phyloP scores from a whole-genome alignment of 2,797 vertebrate genomes.

The Trichosurus vulpecula region DNA sequence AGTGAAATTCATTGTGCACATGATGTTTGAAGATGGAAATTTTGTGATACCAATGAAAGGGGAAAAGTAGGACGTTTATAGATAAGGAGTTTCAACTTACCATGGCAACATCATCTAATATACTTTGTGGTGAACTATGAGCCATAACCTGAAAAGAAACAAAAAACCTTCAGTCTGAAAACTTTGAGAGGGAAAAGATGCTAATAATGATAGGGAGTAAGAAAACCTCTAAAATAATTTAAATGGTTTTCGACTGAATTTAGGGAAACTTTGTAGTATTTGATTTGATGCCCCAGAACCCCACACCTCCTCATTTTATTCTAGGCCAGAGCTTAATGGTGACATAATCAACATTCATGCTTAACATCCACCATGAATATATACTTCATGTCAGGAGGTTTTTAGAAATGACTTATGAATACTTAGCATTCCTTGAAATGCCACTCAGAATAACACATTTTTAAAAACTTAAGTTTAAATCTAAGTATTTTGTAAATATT shows the following conservation, averaged over 20 bases:
- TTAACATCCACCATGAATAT: not conserved
- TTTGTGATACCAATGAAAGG: not conserved
- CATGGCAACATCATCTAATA: conserved; percentile 99
- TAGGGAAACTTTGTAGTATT: not conserved
- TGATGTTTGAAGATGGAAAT: not conserved
- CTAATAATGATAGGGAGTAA: not conserved
- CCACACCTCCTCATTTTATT: conserved; percentile 23
- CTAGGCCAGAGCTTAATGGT: not conserved
- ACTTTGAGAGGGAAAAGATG: conserved; percentile 9
- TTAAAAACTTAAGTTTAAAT: not conserved
- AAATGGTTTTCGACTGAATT: conserved; percentile 11
- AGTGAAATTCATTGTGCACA: not conserved
- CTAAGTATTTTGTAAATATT: not conserved
- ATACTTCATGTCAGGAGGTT: not conserved
- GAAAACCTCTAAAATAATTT: not conserved
- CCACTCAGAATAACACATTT: not conserved
- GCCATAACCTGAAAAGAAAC: conserved; percentile 94
- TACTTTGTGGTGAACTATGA: conserved; percentile 97
- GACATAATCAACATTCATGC: not conserved
- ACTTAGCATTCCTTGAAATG: not conserved
- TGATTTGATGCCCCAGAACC: conserved; percentile 32
- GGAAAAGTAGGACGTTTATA: conserved; percentile 14
- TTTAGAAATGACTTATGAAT: not conserved
- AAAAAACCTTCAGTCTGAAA: conserved; percentile 54
- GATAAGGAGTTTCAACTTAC: conserved; percentile 85